A percentile compares a stretch with the other conserved stretches of the same genome.
Evolutionary conservation across 2,797 vertebrate species (phyloP).

Genomic region (Vespertilio murinus): DNA sequence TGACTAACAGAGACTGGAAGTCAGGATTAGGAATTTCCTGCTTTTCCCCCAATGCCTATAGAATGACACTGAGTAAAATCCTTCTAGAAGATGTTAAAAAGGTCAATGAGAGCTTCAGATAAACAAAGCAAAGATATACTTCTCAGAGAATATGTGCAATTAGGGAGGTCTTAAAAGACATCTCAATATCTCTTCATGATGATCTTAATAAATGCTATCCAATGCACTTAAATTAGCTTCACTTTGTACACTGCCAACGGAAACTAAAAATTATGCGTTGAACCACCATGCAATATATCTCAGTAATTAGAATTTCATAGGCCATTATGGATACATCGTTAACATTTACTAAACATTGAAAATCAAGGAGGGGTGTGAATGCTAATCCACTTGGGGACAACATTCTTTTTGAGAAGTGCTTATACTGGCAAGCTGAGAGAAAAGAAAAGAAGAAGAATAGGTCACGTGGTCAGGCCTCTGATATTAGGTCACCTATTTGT

Average conservation of each 20-base stretch:
- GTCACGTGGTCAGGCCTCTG: not conserved
- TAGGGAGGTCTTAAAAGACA: not conserved
- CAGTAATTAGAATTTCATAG: slow-evolving; percentile 23
- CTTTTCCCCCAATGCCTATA: not conserved
- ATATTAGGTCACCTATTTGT: not conserved
- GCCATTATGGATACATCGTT: not conserved
- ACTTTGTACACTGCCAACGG: not conserved
- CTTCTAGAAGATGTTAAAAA: not conserved
- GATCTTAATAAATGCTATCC: slow-evolving; percentile 17
- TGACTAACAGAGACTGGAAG: not conserved
- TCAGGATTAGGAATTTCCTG: not conserved
- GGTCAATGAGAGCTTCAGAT: not conserved
- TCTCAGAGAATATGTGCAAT: not conserved
- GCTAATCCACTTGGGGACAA: not conserved
- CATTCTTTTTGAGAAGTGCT: slow-evolving; percentile 19
- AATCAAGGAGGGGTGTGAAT: not conserved
- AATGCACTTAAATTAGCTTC: slow-evolving; percentile 5
- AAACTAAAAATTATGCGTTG: not conserved
- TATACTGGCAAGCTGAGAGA: not conserved
- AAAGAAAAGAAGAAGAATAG: not conserved
- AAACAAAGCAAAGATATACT: not conserved
- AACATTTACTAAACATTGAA: slow-evolving; percentile 31
- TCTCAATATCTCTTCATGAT: not conserved
- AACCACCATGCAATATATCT: not conserved
- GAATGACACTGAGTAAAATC: not conserved